phyloP scores from a whole-genome alignment of 2,888 invertebrate species.

The Ormyrus rosae region DNA sequence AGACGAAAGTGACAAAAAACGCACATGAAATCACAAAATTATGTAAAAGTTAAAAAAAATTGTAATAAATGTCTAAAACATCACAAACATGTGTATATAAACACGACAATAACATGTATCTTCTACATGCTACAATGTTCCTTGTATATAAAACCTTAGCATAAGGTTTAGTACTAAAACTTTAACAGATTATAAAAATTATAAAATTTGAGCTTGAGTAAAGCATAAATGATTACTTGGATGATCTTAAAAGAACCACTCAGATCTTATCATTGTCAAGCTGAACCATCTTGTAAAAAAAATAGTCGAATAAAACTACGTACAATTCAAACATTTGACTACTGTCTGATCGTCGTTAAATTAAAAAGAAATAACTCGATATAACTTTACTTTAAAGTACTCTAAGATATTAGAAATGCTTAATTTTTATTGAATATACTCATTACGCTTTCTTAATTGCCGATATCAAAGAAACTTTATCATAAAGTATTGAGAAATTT shows the following conservation, averaged over 20 bases:
- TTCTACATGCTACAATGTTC: slow-evolving; percentile 35
- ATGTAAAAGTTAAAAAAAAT: slow-evolving; percentile 35
- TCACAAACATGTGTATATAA: slow-evolving; percentile 48
- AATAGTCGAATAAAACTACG: too few relatives aligned
- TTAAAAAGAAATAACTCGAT: slow-evolving; percentile 10
- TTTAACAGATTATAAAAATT: slow-evolving; percentile 38
- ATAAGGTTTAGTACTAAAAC: slow-evolving; percentile 32
- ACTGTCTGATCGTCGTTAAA: not conserved
- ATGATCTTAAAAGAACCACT: slow-evolving; percentile 29
- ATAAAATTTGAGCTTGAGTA: slow-evolving; percentile 39
- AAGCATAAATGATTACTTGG: slow-evolving; percentile 22
- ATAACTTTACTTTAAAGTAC: slow-evolving; percentile 5
- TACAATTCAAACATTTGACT: too few relatives aligned
- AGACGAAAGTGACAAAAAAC: slow-evolving; percentile 31
- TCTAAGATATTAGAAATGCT: not conserved
- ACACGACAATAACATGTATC: slow-evolving; percentile 42
- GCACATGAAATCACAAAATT: slow-evolving; percentile 33
- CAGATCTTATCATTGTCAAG: slow-evolving; percentile 38
- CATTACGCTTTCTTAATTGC: too few relatives aligned
- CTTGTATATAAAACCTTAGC: slow-evolving; percentile 36
- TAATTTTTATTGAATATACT: too few relatives aligned
- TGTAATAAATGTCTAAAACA: slow-evolving; percentile 45
- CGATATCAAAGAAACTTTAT: too few relatives aligned
- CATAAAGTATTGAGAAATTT: too few relatives aligned
- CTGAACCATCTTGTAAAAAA: not conserved